These are phyloP conservation scores for Salvelinus sp. DNA, from an alignment of 2,113 vertebrate species.

Conservation along the genomic window DNA sequence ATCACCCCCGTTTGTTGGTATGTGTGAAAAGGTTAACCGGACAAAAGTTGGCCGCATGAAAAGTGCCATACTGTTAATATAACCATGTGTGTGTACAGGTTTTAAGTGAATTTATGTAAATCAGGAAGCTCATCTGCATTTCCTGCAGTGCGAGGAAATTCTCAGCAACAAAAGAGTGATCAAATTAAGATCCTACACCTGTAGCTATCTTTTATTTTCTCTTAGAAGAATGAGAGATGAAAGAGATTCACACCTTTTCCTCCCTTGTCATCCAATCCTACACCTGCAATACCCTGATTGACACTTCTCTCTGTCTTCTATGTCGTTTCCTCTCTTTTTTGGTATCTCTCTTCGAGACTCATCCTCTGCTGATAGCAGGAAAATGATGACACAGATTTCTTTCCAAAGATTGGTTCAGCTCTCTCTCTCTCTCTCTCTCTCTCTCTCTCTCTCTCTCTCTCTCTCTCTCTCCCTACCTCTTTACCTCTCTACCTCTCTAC, in stretches of 20 bases:
- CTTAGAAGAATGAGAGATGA: slow-evolving; percentile 1
- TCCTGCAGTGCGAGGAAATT: too few relatives aligned
- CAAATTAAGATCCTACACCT: too few relatives aligned
- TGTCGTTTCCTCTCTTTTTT: neutral
- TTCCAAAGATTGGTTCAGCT: neutral
- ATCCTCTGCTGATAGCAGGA: too few relatives aligned
- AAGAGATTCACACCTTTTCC: slow-evolving; percentile 1
- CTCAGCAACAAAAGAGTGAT: too few relatives aligned
- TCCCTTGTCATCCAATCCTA: neutral
- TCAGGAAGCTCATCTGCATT: too few relatives aligned
- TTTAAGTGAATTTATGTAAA: too few relatives aligned
- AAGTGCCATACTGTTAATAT: too few relatives aligned
- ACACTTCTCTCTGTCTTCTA: neutral
- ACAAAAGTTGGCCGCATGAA: too few relatives aligned
- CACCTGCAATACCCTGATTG: neutral
- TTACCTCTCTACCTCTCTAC: neutral
- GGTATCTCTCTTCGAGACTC: neutral
- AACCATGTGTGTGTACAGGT: too few relatives aligned
- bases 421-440: neutral
- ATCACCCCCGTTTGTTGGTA: too few relatives aligned
- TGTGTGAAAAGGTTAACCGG: too few relatives aligned
- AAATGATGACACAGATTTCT: neutral
- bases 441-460: neutral
- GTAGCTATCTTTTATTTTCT: neutral
- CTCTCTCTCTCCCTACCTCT: neutral